Evolutionary conservation across 2,113 vertebrate genomes (phyloP).

Genomic region (Pyrgilauda ruficollis): DNA sequence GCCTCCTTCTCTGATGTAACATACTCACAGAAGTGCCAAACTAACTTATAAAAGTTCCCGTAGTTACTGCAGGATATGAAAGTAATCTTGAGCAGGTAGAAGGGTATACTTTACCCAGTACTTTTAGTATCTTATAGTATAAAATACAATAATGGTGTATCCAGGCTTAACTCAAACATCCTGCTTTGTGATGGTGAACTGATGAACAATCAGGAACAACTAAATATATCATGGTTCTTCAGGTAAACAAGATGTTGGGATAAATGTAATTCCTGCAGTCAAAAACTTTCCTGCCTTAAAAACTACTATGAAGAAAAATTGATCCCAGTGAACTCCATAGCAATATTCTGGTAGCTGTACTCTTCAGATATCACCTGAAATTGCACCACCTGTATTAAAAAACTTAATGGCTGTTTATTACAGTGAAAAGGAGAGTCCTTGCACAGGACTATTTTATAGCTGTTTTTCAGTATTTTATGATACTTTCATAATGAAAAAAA

Average conservation of each 20-base stretch:
- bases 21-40: background rate
- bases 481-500: background rate
- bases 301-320: background rate
- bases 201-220: background rate
- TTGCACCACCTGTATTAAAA: conserved; percentile 21
- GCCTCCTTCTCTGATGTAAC: background rate
- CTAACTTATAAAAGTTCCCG: background rate
- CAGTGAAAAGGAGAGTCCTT: background rate
- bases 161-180: background rate
- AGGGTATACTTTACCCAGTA: background rate
- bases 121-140: background rate
- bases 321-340: background rate
- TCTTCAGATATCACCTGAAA: background rate
- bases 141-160: background rate
- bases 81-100: background rate
- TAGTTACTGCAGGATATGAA: background rate
- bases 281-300: background rate
- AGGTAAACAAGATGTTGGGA: background rate
- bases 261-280: background rate
- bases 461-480: background rate
- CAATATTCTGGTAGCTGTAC: background rate
- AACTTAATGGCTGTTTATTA: background rate
- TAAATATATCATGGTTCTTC: background rate
- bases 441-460: background rate
- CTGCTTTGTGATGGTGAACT: background rate